Percentiles rank a stretch among this genome's conserved stretches.
Conservation (phyloP, 92 coral and sea anemone genomes). For the Bergia puertoricense region DNA sequence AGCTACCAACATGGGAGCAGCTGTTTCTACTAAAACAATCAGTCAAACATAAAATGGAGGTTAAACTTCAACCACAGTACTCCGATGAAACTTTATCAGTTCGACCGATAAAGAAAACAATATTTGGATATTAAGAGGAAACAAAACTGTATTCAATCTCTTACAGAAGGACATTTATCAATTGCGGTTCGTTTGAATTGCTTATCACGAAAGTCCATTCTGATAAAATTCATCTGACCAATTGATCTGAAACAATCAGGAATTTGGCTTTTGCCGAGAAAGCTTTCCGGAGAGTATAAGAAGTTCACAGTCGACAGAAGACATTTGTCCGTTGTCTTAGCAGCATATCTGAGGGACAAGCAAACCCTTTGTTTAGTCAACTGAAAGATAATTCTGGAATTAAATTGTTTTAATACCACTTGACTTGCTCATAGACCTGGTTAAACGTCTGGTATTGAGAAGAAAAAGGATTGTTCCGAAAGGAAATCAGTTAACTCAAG, state of each 20-base stretch:
- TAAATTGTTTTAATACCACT: background rate
- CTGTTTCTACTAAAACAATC: constrained; percentile 6
- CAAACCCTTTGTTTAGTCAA: background rate
- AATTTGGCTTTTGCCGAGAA: background rate
- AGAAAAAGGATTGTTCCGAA: background rate
- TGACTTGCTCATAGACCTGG: background rate
- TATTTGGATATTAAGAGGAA: background rate
- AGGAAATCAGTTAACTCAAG: background rate
- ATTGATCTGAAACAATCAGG: constrained; percentile 1
- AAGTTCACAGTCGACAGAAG: background rate
- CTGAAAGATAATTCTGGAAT: constrained; percentile 18
- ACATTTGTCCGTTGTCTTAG: background rate
- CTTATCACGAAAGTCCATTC: background rate
- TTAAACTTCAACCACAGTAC: background rate
- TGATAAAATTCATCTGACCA: background rate
- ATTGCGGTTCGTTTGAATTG: constrained; percentile 24
- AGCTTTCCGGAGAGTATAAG: background rate
- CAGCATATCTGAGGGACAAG: too few species aligned
- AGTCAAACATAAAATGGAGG: background rate
- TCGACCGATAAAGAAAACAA: background rate
- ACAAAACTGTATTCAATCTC: background rate
- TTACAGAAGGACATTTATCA: constrained; percentile 17
- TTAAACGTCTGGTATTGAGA: background rate
- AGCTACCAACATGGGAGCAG: constrained; percentile 1
- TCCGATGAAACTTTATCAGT: background rate